Percentiles rank a stretch among this genome's conserved stretches.
These are phyloP conservation scores for Diachrysia chrysitis DNA, from an alignment of 2,888 invertebrate species.

Conservation along the genomic window DNA sequence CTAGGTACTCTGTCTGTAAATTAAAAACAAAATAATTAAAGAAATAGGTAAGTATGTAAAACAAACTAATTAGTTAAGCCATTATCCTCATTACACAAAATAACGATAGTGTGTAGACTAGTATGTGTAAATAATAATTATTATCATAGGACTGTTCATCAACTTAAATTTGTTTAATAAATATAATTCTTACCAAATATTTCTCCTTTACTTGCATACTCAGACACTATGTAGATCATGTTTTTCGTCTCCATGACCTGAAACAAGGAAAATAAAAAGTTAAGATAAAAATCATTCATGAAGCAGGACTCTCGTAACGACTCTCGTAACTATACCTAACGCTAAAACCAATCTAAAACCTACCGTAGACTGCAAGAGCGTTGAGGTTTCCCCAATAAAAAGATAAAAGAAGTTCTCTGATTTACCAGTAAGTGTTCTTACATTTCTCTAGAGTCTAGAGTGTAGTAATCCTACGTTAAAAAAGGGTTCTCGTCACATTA, in stretches of 20 bases:
- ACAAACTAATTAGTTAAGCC: slow-evolving; percentile 1
- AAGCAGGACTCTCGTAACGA: background rate
- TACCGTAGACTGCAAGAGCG: background rate
- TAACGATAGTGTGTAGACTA: background rate
- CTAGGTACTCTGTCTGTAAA: background rate
- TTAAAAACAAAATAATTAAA: background rate
- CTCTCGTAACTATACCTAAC: background rate
- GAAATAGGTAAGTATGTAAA: background rate
- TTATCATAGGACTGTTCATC: background rate
- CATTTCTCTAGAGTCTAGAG: too few relatives aligned
- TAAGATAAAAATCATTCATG: background rate
- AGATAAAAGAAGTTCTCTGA: too few relatives aligned
- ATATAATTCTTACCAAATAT: slow-evolving; percentile 95
- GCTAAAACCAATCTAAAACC: too few relatives aligned
- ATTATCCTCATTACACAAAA: background rate
- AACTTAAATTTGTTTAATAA: background rate
- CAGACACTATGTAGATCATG: slow-evolving; percentile 99
- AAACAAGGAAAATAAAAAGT: slow-evolving; percentile 68
- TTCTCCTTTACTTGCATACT: slow-evolving; percentile 99
- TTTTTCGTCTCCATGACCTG: slow-evolving; percentile 99
- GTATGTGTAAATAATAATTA: background rate
- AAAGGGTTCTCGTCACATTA: too few relatives aligned
- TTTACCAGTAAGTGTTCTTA: too few relatives aligned
- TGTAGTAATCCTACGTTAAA: too few relatives aligned
- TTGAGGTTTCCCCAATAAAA: background rate